These are phyloP conservation scores for Smithornis capensis DNA, from an alignment of 2,113 vertebrate species.

Conservation along the genomic window DNA sequence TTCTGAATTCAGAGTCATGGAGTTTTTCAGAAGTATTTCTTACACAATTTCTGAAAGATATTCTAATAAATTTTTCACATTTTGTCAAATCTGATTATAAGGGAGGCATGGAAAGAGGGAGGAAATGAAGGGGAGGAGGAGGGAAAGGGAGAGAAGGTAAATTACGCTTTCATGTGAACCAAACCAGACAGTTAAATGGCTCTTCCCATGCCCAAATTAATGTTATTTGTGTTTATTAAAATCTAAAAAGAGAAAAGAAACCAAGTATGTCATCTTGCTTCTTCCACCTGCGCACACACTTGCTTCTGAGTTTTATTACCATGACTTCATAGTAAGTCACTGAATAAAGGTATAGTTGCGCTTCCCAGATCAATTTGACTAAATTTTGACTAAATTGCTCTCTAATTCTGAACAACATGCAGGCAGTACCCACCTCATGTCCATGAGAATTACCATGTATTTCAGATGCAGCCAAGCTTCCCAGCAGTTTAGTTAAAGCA, in stretches of 20 bases:
- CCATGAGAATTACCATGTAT: constrained; percentile 48
- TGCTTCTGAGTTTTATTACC: neutral
- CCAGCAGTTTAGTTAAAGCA: constrained; percentile 57
- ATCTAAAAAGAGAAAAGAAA: neutral
- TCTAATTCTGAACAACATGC: constrained; percentile 30
- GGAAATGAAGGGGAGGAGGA: neutral
- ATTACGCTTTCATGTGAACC: neutral
- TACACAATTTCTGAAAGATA: neutral
- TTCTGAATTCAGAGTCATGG: neutral
- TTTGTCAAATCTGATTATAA: constrained; percentile 11
- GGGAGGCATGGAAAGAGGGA: neutral
- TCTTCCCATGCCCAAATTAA: neutral
- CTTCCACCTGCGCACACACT: neutral
- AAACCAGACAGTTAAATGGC: neutral
- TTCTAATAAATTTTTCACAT: neutral
- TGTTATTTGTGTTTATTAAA: neutral
- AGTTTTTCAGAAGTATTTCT: constrained; percentile 1
- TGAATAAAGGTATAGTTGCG: neutral
- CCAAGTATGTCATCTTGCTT: neutral
- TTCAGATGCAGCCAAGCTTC: constrained; percentile 53
- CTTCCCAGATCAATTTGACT: neutral
- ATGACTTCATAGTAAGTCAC: neutral
- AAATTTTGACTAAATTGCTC: neutral
- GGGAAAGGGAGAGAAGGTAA: neutral
- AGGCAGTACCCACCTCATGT: constrained; percentile 27